A percentile compares a stretch with the other conserved stretches of the same genome.
Conservation (phyloP, 2,888 invertebrate species). For the Iselma pallidipennis region DNA sequence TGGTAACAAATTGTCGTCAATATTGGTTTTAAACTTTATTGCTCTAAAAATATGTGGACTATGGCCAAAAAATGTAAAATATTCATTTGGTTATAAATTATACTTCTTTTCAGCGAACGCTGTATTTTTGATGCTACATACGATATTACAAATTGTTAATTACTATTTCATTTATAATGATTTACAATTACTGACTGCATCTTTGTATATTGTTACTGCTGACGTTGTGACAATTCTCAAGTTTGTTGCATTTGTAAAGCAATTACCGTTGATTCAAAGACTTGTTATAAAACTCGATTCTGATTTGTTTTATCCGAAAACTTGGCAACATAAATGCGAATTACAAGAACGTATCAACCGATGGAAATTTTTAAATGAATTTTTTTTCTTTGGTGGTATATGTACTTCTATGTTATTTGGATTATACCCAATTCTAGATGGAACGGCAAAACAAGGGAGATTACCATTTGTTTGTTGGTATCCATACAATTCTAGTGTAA, state of each 20-base stretch:
- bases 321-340: too few species aligned
- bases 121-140: not conserved
- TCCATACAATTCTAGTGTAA: not conserved
- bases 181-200: not conserved
- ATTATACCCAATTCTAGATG: conserved; percentile 1
- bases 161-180: too few species aligned
- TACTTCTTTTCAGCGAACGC: not conserved
- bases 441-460: too few species aligned
- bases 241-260: not conserved
- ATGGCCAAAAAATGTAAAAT: not conserved
- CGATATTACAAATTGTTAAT: conserved; percentile 1
- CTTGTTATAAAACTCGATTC: conserved; percentile 9
- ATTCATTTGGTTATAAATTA: not conserved
- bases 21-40: too few species aligned
- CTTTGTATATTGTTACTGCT: not conserved
- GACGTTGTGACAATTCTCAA: not conserved
- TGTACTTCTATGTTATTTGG: too few species aligned
- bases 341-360: conserved; percentile 9
- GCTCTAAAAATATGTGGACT: not conserved
- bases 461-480: conserved; percentile 10
- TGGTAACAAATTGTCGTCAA: too few species aligned
- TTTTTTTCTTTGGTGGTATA: conserved; percentile 25
- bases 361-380: conserved; percentile 14
- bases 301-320: conserved; percentile 26
- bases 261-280: conserved; percentile 3